Conservation (phyloP, 2,113 vertebrate species). For the Marmota monax region DNA sequence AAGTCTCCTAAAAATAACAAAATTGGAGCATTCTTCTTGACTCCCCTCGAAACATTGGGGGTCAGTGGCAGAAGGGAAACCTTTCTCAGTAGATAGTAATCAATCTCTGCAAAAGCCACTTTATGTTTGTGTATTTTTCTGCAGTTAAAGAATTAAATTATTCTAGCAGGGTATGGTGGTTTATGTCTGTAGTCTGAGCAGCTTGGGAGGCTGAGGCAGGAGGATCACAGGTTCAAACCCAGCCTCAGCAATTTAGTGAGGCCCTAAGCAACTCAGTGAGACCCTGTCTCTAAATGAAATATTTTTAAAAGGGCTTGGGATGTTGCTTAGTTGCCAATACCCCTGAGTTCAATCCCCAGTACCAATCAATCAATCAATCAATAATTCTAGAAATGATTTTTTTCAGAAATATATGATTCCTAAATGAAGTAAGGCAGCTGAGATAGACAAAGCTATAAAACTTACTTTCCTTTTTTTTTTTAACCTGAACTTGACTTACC, state of each 20-base stretch:
- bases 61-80: background rate
- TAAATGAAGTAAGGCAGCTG: background rate
- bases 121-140: slow-evolving; percentile 6
- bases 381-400: background rate
- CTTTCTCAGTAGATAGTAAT: background rate
- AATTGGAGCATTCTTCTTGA: background rate
- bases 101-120: background rate
- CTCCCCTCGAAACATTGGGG: background rate
- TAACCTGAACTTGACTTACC: background rate
- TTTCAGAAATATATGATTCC: background rate
- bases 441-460: background rate
- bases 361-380: background rate
- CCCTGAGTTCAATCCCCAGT: too few species aligned
- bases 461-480: background rate
- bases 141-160: background rate
- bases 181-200: too few species aligned
- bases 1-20: background rate
- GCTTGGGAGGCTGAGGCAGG: too few species aligned
- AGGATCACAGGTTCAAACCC: too few species aligned
- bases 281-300: too few species aligned
- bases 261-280: too few species aligned
- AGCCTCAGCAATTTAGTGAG: too few species aligned
- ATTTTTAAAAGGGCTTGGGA: too few species aligned
- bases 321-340: too few species aligned
- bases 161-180: background rate